Conservation (phyloP, 1,140 invertebrate species). For the Drosophila ercepeae region DNA sequence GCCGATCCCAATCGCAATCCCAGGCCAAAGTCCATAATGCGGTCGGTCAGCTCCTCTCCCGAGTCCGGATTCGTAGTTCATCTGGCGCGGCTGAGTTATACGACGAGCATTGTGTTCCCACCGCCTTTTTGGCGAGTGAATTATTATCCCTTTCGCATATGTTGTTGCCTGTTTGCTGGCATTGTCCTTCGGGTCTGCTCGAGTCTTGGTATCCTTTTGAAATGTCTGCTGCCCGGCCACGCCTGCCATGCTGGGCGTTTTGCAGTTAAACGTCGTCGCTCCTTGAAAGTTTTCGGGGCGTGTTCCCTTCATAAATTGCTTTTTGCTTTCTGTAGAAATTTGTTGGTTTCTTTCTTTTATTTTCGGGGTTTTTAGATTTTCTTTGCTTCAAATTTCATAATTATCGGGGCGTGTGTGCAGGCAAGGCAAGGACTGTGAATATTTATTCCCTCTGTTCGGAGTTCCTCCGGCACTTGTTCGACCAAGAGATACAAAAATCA, state of each 20-base stretch:
- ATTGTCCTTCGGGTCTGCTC: slow-evolving; percentile 34
- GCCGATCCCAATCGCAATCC: slow-evolving; percentile 19
- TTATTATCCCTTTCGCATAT: slow-evolving; percentile 64
- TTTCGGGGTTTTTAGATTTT: slow-evolving; percentile 44
- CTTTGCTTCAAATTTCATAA: slow-evolving; percentile 50
- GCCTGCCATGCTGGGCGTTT: slow-evolving; percentile 44
- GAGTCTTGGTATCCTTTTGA: slow-evolving; percentile 36
- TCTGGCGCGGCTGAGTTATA: slow-evolving; percentile 48
- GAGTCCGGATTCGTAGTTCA: slow-evolving; percentile 36
- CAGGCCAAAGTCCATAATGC: slow-evolving; percentile 21
- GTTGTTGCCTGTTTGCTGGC: slow-evolving; percentile 27
- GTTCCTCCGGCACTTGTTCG: slow-evolving; percentile 31
- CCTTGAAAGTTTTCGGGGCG: slow-evolving; percentile 54
- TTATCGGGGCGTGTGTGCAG: slow-evolving; percentile 40
- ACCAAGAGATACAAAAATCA: slow-evolving; percentile 46
- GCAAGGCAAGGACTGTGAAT: background rate
- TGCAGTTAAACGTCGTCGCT: slow-evolving; percentile 47
- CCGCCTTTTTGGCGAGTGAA: slow-evolving; percentile 39
- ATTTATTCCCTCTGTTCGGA: slow-evolving; percentile 1
- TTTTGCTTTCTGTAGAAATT: slow-evolving; percentile 51
- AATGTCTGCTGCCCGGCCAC: slow-evolving; percentile 45
- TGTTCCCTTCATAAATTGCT: slow-evolving; percentile 55
- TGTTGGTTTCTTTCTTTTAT: slow-evolving; percentile 33
- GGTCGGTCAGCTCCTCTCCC: slow-evolving; percentile 13
- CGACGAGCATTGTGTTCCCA: slow-evolving; percentile 13